Evolutionary conservation across 2,888 invertebrate species (phyloP), one percentile per base, ranked within the genome.

Genomic region (Callyntrura guangdongensis): DNA sequence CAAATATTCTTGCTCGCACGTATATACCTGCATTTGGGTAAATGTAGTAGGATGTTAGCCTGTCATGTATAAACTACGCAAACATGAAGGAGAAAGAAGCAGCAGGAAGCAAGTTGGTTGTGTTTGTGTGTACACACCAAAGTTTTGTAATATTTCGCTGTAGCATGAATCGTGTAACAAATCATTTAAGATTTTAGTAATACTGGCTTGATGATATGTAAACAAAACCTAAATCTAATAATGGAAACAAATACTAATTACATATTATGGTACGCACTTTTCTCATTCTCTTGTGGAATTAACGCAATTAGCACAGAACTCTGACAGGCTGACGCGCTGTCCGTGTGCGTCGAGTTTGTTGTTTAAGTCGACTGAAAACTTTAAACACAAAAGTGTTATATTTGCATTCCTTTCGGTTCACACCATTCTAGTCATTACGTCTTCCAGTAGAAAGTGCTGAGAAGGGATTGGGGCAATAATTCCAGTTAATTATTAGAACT

Each of bases 401-500:
- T 22, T 47, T 64, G 8, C 22, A 49, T 69, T 69, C 45, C 74
- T 72, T 47, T 47, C 17, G 49, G 47, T 74, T 17, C 74, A 49
- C 49, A 11, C 49, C 47, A 49, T 20, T 49, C 20, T 49, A 47
- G 49, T 49, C 69, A 69, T 69, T 36, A 45, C 2, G 17, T 45
- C 69, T 69, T 17, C 1, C 20, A 74, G 47, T 74, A 74, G n/a
- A n/a, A n/a, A 74, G 74, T 22, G 4, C 5, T 20, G n/a, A 25
- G 14, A 83, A 69, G 69, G 49, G 61, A 27, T 47, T 72, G 17
- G 36, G 74, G 49, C 59, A 85, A 85, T 86, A 77, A 77, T 77
- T 77, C 49, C 64, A 22, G 74, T 77, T 86, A 77, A 86, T 86
- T 86, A 77, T 86, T 85, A 72, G 12, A 85, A 85, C 56, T 77